Conservation (phyloP, 2,888 invertebrate genomes). For the Matsumyia berberina region DNA sequence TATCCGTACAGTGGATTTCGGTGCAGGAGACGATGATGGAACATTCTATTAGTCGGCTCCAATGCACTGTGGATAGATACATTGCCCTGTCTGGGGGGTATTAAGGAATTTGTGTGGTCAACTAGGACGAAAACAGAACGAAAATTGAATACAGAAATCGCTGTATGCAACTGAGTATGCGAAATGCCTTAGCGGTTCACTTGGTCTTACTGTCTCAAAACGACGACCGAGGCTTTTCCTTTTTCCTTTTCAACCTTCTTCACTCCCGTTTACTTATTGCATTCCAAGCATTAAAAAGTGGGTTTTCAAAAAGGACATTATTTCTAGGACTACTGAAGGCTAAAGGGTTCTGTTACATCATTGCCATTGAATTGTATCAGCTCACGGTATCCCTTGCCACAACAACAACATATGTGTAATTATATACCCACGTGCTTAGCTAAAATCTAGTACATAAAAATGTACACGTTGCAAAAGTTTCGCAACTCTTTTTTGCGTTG, state of each 20-base stretch:
- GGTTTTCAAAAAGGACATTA: too few species aligned
- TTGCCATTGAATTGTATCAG: too few species aligned
- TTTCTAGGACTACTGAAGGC: too few species aligned
- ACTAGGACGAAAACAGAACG: neutral
- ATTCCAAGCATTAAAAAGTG: too few species aligned
- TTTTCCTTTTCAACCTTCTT: too few species aligned
- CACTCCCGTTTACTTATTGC: too few species aligned
- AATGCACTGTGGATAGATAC: neutral
- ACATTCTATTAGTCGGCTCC: slow-evolving; percentile 34
- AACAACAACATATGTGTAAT: too few species aligned
- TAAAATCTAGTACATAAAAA: neutral
- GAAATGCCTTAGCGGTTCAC: slow-evolving; percentile 10
- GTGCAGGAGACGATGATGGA: neutral
- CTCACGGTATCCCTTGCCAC: too few species aligned
- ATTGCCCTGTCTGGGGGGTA: neutral
- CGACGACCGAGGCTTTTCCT: too few species aligned
- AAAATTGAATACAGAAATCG: slow-evolving; percentile 15
- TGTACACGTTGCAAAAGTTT: neutral
- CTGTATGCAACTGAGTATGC: neutral
- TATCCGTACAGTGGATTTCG: neutral
- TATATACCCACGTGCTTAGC: too few species aligned
- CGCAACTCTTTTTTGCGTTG: neutral
- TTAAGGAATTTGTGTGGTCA: neutral
- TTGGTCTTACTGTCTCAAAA: too few species aligned
- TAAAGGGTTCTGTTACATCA: too few species aligned